Evolutionary conservation across 2,113 vertebrate genomes (phyloP).

Genomic region (Stictonetta naevosa): DNA sequence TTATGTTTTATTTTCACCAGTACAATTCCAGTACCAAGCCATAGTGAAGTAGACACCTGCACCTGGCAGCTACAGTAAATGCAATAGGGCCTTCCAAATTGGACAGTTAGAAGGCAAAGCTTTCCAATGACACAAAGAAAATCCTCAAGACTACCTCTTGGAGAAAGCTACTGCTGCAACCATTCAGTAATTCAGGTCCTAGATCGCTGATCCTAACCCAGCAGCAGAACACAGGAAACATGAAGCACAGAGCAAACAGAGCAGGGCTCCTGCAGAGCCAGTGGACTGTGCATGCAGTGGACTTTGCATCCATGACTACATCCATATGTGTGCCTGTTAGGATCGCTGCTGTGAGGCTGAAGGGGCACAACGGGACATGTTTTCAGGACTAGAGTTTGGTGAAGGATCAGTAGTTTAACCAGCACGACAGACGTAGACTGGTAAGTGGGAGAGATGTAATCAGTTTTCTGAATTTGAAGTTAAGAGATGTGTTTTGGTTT

Average conservation of each 20-base stretch:
- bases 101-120: background rate
- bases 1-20: background rate
- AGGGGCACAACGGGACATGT: background rate
- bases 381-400: background rate
- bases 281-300: background rate
- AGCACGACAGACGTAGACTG: background rate
- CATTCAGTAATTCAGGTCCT: background rate
- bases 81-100: background rate
- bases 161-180: background rate
- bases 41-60: background rate
- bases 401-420: background rate
- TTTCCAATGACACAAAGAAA: background rate
- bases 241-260: background rate
- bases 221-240: background rate
- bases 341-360: background rate
- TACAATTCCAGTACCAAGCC: background rate
- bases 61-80: background rate
- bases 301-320: background rate
- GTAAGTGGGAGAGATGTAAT: background rate
- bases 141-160: background rate
- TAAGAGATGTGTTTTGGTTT: background rate
- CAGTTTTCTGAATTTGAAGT: background rate
- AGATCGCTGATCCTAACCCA: background rate
- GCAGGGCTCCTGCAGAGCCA: background rate
- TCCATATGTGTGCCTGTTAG: background rate